Conservation (phyloP, 2,113 vertebrate species). For the Phalacrocorax brasilianus region DNA sequence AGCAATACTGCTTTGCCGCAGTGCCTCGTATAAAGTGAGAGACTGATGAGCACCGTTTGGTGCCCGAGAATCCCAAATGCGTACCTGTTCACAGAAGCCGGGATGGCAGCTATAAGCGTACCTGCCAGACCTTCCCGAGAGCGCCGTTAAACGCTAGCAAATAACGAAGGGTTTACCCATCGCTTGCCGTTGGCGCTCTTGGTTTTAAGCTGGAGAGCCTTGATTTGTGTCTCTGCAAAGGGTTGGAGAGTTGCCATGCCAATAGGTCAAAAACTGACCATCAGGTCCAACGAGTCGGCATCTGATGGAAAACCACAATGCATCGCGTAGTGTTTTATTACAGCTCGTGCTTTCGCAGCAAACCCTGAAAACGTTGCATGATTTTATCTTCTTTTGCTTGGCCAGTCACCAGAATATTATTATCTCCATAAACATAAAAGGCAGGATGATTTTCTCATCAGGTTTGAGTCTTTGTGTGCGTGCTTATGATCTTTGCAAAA, state of each 20-base stretch:
- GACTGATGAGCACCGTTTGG: background rate
- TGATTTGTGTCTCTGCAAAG: slow-evolving; percentile 43
- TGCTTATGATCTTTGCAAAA: background rate
- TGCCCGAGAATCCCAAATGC: too few species aligned
- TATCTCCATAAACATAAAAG: background rate
- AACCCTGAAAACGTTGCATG: background rate
- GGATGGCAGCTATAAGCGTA: background rate
- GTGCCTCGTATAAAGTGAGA: background rate
- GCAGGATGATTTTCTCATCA: background rate
- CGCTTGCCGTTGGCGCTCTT: background rate
- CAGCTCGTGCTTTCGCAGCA: background rate
- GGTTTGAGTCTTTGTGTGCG: background rate
- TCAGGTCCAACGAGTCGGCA: background rate
- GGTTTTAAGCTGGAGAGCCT: background rate
- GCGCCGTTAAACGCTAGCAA: background rate
- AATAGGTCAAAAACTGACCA: slow-evolving; percentile 6
- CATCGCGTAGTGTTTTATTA: background rate
- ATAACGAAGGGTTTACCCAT: background rate
- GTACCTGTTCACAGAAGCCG: background rate
- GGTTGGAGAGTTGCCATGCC: slow-evolving; percentile 8
- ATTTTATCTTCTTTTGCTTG: slow-evolving; percentile 18
- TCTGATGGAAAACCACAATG: background rate
- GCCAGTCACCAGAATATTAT: background rate
- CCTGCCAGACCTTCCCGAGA: background rate
- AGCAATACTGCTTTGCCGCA: background rate